A percentile compares a stretch with the other conserved stretches of the same genome.
Conservation (phyloP, 2,113 vertebrate genomes). For the Hemichromis elongatus region DNA sequence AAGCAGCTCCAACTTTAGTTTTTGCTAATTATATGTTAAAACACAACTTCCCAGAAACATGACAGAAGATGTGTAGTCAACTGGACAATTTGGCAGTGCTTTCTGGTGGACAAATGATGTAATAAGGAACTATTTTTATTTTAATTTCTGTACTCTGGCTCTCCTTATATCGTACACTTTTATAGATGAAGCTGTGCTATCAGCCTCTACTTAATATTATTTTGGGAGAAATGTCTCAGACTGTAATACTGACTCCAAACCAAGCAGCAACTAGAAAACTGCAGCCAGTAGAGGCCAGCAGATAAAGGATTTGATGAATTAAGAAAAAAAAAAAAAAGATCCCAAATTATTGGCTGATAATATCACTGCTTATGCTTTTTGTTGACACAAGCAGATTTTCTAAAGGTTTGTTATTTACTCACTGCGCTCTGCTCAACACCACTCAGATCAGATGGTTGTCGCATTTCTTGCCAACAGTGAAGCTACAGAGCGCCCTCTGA, state of each 20-base stretch:
- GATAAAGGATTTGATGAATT: background rate
- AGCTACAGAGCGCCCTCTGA: background rate
- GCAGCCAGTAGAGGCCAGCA: background rate
- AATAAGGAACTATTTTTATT: background rate
- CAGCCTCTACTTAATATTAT: background rate
- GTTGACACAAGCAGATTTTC: background rate
- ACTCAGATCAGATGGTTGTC: background rate
- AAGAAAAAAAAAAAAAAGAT: background rate
- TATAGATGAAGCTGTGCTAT: background rate
- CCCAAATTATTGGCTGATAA: background rate
- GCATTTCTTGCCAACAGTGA: background rate
- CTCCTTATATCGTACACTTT: background rate
- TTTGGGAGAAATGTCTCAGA: background rate
- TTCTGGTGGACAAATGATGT: constrained; percentile 5
- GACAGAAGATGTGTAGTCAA: background rate
- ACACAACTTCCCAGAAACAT: background rate
- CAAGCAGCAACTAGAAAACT: background rate
- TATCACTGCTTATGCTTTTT: background rate
- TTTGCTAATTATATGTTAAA: background rate
- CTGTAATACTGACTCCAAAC: background rate
- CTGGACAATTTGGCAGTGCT: background rate
- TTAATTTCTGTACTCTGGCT: background rate
- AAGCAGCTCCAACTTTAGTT: background rate
- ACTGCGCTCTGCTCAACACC: background rate
- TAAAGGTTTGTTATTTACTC: background rate